Evolutionary conservation across 2,113 vertebrate genomes (phyloP).

Genomic region (Elaphurus davidianus): DNA sequence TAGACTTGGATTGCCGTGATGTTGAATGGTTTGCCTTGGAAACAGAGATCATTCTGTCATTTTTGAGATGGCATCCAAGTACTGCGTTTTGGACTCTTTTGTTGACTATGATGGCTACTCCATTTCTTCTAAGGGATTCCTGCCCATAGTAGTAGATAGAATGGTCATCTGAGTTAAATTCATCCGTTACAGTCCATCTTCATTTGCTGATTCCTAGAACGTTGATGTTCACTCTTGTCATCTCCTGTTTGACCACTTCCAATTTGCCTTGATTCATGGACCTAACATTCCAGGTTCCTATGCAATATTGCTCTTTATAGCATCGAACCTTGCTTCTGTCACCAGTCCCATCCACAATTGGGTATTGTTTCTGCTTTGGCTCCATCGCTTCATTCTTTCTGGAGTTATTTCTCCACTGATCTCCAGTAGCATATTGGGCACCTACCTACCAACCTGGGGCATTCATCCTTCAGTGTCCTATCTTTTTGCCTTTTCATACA

Average conservation of each 20-base stretch:
- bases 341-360: not conserved
- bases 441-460: not conserved
- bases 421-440: not conserved
- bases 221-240: not conserved
- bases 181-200: not conserved
- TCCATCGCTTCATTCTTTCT: not conserved
- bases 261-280: not conserved
- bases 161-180: not conserved
- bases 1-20: too few species aligned
- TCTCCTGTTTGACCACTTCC: not conserved
- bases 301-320: not conserved
- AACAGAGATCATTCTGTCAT: too few species aligned
- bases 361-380: not conserved
- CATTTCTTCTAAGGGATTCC: not conserved
- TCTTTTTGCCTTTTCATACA: not conserved
- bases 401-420: not conserved
- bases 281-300: not conserved
- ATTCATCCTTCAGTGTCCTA: not conserved
- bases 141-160: not conserved
- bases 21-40: too few species aligned
- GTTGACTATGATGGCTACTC: not conserved
- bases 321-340: not conserved
- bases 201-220: not conserved
- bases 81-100: not conserved
- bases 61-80: too few species aligned